A percentile compares a stretch with the other conserved stretches of the same genome.
Conservation (phyloP, 2,888 invertebrate species). For the Cantharis flavilabris region DNA sequence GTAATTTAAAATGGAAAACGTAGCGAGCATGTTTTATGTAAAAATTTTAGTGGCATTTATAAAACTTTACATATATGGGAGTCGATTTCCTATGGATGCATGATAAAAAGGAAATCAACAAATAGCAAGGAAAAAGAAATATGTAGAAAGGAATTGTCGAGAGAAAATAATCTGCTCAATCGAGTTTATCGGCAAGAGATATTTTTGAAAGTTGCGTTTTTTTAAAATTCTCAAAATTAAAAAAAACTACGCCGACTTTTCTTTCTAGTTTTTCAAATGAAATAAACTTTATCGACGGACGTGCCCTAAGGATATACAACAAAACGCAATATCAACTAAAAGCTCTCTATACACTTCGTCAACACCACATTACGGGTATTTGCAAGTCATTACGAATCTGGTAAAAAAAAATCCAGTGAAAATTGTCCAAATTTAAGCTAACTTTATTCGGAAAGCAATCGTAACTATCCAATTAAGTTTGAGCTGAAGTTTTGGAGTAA, state of each 20-base stretch:
- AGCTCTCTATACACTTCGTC: slow-evolving; percentile 1
- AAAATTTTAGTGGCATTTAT: not conserved
- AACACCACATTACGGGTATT: not conserved
- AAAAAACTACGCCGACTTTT: not conserved
- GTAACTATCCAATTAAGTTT: not conserved
- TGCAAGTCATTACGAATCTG: slow-evolving; percentile 9
- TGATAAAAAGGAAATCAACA: not conserved
- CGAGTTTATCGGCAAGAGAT: not conserved
- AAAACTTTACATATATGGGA: not conserved
- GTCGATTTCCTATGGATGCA: not conserved
- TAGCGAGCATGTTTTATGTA: not conserved
- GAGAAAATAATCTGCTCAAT: slow-evolving; percentile 12
- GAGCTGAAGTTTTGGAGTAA: not conserved
- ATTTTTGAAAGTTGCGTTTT: not conserved
- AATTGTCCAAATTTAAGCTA: not conserved
- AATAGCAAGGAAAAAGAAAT: not conserved
- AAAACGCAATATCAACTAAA: slow-evolving; percentile 17
- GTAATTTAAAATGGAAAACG: not conserved
- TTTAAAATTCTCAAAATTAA: not conserved
- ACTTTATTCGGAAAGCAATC: not conserved
- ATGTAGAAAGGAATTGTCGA: slow-evolving; percentile 11
- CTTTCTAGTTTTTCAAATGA: not conserved
- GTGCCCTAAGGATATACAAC: not conserved
- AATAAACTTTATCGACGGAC: not conserved
- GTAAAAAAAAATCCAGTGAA: not conserved